These are phyloP conservation scores for Bucorvus abyssinicus DNA, from an alignment of 2,797 vertebrate genomes.

Conservation along the genomic window DNA sequence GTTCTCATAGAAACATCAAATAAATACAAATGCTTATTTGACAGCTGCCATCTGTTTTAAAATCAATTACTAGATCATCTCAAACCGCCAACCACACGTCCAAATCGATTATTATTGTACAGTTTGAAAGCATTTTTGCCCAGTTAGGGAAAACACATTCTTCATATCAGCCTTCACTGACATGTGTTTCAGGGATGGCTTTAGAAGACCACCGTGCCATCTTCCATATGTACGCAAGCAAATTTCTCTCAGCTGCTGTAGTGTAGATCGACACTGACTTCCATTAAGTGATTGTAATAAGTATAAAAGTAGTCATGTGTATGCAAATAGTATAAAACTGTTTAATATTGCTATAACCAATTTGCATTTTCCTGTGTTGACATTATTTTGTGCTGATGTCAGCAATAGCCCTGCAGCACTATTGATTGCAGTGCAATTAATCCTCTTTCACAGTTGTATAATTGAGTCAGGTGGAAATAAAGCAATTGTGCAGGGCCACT, in stretches of 20 bases:
- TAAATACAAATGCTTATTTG: constrained; percentile 63
- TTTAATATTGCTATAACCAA: background rate
- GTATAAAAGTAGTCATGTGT: background rate
- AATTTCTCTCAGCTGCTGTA: background rate
- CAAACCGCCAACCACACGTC: background rate
- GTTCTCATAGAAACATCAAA: constrained; percentile 56
- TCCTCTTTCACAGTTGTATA: constrained; percentile 15
- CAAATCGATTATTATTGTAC: background rate
- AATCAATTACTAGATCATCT: constrained; percentile 60
- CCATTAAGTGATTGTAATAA: background rate
- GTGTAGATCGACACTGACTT: background rate
- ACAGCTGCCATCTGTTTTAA: constrained; percentile 60
- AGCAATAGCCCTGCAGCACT: background rate
- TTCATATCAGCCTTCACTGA: background rate
- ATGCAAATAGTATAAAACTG: background rate
- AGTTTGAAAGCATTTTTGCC: constrained; percentile 24
- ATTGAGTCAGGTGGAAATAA: background rate
- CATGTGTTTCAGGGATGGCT: background rate
- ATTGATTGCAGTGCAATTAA: constrained; percentile 29
- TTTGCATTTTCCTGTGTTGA: background rate
- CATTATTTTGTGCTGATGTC: constrained; percentile 15
- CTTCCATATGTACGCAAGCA: background rate
- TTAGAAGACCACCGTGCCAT: background rate
- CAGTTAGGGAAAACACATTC: background rate
- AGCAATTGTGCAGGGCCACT: background rate